These are phyloP conservation scores for Bufotes viridis DNA, from an alignment of 2,797 vertebrate species.

Conservation along the genomic window DNA sequence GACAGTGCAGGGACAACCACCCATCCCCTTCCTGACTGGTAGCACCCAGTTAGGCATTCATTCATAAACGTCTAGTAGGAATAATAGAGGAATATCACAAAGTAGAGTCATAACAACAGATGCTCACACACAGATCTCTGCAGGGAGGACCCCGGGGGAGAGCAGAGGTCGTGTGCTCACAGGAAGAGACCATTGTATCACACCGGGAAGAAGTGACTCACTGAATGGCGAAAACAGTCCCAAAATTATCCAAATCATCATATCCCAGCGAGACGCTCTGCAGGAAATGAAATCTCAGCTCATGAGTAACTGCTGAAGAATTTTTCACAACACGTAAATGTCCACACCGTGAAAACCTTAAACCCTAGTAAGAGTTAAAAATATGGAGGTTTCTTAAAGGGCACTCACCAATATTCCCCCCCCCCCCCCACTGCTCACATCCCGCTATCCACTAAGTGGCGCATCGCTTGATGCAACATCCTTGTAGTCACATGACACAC, in stretches of 20 bases:
- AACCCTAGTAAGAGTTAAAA: not conserved
- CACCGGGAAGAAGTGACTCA: conserved; percentile 39
- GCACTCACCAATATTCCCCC: too few relatives aligned
- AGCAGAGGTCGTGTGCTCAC: not conserved
- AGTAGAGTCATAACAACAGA: not conserved
- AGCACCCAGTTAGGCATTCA: too few relatives aligned
- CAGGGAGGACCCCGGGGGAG: not conserved
- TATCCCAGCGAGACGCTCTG: not conserved
- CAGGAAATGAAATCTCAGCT: not conserved
- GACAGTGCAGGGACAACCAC: too few relatives aligned
- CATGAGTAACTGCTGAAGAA: not conserved
- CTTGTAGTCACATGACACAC: too few relatives aligned
- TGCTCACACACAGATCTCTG: not conserved
- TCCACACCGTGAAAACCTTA: too few relatives aligned
- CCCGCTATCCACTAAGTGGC: too few relatives aligned
- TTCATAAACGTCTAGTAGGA: too few relatives aligned
- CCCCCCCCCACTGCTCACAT: not conserved
- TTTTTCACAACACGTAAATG: too few relatives aligned
- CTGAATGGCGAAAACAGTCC: not conserved
- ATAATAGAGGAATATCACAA: not conserved
- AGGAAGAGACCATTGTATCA: conserved; percentile 29
- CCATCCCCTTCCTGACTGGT: too few relatives aligned
- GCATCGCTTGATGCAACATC: too few relatives aligned
- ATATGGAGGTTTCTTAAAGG: too few relatives aligned
- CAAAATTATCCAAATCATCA: too few relatives aligned